Evolutionary conservation across 2,888 invertebrate species (phyloP).

Genomic region (Ypsolopha scabrella): DNA sequence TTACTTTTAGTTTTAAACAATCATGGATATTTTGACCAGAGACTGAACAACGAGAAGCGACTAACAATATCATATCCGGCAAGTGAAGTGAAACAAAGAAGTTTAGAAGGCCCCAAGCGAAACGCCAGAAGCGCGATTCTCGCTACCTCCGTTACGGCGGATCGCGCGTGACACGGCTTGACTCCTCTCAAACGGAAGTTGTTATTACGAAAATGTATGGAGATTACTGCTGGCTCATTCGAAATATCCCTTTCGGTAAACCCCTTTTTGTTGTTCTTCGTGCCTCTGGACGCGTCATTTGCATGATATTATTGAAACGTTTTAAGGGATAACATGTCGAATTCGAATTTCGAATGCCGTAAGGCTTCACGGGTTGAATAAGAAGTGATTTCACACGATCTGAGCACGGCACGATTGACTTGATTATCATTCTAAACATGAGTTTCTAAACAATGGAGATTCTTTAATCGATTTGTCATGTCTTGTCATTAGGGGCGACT

Average conservation of each 20-base stretch:
- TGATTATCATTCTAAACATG: conserved; percentile 32
- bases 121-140: conserved; percentile 19
- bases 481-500: neutral
- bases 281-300: conserved; percentile 50
- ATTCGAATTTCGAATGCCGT: conserved; percentile 38
- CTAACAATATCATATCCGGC: too few species aligned
- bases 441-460: conserved; percentile 15
- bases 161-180: conserved; percentile 38
- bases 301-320: conserved; percentile 57
- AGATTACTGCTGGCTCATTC: conserved; percentile 48
- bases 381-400: conserved; percentile 50
- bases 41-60: too few species aligned
- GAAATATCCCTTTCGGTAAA: conserved; percentile 40
- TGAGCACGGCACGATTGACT: conserved; percentile 13
- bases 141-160: conserved; percentile 21
- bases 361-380: conserved; percentile 37
- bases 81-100: neutral
- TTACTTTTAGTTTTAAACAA: too few species aligned
- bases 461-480: neutral
- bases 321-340: conserved; percentile 55
- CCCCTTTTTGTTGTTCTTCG: conserved; percentile 38
- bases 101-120: conserved; percentile 11
- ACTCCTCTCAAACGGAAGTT: conserved; percentile 51
- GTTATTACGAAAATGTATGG: conserved; percentile 61
- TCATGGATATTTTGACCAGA: too few species aligned